phyloP scores from a whole-genome alignment of 2,888 invertebrate genomes.

The Heliconius erato region DNA sequence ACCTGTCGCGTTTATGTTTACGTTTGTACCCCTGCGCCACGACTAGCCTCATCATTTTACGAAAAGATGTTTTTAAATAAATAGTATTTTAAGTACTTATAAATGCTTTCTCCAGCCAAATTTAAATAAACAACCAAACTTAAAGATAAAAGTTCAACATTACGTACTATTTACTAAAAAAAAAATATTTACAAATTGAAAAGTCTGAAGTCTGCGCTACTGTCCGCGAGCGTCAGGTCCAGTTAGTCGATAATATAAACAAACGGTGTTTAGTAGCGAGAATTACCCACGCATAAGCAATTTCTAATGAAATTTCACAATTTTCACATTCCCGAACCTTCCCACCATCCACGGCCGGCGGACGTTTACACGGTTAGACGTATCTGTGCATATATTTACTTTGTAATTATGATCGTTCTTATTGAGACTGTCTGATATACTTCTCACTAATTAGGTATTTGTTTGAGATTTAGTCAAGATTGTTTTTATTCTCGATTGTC shows the following conservation, averaged over 20 bases:
- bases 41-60: no score
- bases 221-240: conserved; percentile 36
- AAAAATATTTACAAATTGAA: background rate
- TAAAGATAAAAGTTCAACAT: background rate
- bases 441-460: background rate
- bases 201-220: conserved; percentile 19
- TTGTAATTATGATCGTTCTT: background rate
- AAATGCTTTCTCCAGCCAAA: no score
- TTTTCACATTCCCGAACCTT: conserved; percentile 17
- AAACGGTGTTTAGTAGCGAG: conserved; percentile 40
- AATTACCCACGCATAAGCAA: conserved; percentile 49
- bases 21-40: no score
- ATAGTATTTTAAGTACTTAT: no score
- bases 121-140: background rate
- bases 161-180: background rate
- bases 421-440: background rate
- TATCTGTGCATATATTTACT: conserved; percentile 13
- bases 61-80: no score
- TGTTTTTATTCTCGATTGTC: no score
- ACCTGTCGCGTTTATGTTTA: no score
- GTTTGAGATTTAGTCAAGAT: background rate
- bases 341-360: background rate
- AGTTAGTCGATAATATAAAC: conserved; percentile 47
- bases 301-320: conserved; percentile 32
- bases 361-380: conserved; percentile 27